Evolutionary conservation across 2,888 invertebrate species (phyloP).

Genomic region (Campoplex nolae): DNA sequence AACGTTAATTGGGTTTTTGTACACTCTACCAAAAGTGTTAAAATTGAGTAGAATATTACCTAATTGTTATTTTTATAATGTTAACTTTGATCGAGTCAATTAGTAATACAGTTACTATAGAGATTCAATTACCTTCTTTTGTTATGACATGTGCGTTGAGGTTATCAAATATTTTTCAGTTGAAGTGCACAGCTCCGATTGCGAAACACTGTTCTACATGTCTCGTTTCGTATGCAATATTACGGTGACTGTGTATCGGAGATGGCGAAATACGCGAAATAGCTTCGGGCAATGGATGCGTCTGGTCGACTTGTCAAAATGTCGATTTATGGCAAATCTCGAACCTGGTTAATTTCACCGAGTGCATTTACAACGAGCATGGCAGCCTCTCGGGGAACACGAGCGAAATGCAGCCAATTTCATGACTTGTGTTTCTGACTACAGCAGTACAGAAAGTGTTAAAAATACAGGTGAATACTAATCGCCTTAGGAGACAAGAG

Average conservation of each 20-base stretch:
- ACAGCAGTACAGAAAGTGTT: neutral
- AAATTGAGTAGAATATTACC: neutral
- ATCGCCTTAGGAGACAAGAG: neutral
- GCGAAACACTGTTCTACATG: neutral
- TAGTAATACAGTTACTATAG: neutral
- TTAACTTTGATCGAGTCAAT: neutral
- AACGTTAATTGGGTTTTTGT: slow-evolving; percentile 1
- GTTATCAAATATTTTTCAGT: neutral
- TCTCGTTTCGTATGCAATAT: neutral
- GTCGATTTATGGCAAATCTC: slow-evolving; percentile 59
- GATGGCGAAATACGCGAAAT: slow-evolving; percentile 22
- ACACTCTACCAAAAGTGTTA: neutral
- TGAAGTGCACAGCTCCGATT: neutral
- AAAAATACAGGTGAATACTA: neutral
- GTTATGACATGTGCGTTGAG: too few relatives aligned
- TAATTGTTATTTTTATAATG: neutral
- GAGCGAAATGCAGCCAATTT: neutral
- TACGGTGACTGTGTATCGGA: neutral
- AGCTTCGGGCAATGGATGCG: slow-evolving; percentile 39
- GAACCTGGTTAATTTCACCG: slow-evolving; percentile 55
- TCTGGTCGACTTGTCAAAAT: slow-evolving; percentile 34
- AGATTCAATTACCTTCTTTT: neutral
- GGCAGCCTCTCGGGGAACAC: neutral
- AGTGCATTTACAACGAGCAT: slow-evolving; percentile 53
- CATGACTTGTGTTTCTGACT: neutral